A percentile compares a stretch with the other conserved stretches of the same genome.
Conservation (phyloP, 37 sponge, comb jelly and placozoan species). For the Chondrilla cf. caribensis region DNA sequence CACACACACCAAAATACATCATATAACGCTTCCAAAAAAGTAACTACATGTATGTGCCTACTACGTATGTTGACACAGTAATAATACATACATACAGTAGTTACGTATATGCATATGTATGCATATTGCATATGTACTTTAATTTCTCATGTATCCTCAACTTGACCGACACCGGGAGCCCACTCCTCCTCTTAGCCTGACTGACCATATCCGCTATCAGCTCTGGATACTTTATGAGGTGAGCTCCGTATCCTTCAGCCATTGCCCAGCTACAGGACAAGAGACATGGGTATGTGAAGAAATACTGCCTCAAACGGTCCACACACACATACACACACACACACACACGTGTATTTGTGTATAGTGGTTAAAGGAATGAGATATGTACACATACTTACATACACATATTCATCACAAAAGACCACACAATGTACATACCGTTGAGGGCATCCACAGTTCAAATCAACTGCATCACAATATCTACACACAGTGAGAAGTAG, state of each 20-base stretch:
- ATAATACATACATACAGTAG: too few species aligned
- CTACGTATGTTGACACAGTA: too few species aligned
- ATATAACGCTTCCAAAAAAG: too few species aligned
- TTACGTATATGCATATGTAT: too few species aligned
- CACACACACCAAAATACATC: too few species aligned
- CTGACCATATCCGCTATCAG: slow-evolving; percentile 77
- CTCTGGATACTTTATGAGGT: slow-evolving; percentile 68
- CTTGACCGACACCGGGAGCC: slow-evolving; percentile 83
- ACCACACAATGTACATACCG: slow-evolving; percentile 21
- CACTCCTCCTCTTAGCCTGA: slow-evolving; percentile 40
- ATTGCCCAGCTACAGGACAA: slow-evolving; percentile 71
- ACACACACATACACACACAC: background rate
- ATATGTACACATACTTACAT: too few species aligned
- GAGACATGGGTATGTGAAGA: too few species aligned
- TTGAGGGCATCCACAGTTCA: slow-evolving; percentile 98
- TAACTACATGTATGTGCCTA: too few species aligned
- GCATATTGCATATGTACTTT: slow-evolving; percentile 54
- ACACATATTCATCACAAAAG: too few species aligned
- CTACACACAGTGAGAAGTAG: background rate
- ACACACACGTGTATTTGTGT: background rate
- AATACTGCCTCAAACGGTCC: background rate
- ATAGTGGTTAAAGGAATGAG: background rate
- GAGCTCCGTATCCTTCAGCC: slow-evolving; percentile 78
- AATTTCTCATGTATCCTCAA: slow-evolving; percentile 72
- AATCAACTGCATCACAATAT: slow-evolving; percentile 83